Base-by-base conservation (phyloP, 2,113 vertebrate genomes). In the Syngnathoides biaculeatus region DNA sequence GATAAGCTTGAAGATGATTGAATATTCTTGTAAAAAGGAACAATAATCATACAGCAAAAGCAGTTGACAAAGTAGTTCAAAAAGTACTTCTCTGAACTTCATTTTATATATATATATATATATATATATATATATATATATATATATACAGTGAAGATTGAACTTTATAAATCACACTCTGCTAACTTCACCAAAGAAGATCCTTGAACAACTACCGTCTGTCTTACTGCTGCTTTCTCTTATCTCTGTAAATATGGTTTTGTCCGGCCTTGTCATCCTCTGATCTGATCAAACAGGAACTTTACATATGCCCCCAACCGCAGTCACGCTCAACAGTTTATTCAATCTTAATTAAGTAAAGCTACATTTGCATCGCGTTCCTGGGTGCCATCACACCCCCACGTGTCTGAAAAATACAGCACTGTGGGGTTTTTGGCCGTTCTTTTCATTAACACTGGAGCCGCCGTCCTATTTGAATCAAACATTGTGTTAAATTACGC, bases 1-100 rank as follows among this genome's bases (percentile, higher is more conserved):
- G 71, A 70, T 61, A 78, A 80, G 76, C 22, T 26, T 55, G 52
- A 55, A 55, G 52, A 26, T 55, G 52, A 55, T 55, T 55, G 52
- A 55, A 26, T 55, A 26, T 55, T 55, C 52, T 55, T 26, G 11
- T 26, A 27, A 7, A 13, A 55, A 48, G 22, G 52, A 26, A 55
- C 12, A 26, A 26, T 22, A 55, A 55, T 55, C 52, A 55, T 55
- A 55, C 10, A 22, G n/a, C 52, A 55, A 55, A 55, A 55, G 52
- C 22, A 55, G 52, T 24, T 55, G 52, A 55, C 52, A 26, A 24
- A 26, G 52, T 55, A 55, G 4, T 26, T 26, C 24, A 13, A 22
- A 55, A 22, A 55, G 11, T 24, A 26, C 13, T 26, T 27, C 7
- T 26, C 22, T 14, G 52, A 55, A 26, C n/a, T 55, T 55, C 11